Percentiles rank a stretch among this genome's conserved stretches.
Conservation (phyloP, 1,140 invertebrate species). For the Pissodes strobi region DNA sequence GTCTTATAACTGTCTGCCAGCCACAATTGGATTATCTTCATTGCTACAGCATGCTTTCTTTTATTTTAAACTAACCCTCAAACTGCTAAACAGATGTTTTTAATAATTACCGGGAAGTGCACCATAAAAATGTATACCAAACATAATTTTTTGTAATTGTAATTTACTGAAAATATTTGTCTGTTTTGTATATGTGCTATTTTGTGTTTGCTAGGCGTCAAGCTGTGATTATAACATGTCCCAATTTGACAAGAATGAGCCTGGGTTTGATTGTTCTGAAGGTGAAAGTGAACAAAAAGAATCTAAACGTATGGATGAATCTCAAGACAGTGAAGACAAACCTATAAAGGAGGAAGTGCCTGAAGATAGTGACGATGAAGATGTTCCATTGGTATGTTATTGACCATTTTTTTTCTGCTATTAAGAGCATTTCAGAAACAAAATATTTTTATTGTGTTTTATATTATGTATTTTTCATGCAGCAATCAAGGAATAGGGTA, state of each 20-base stretch:
- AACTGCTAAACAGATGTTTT: no score
- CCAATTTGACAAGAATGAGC: conserved; percentile 63
- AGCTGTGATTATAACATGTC: conserved; percentile 70
- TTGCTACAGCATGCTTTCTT: no score
- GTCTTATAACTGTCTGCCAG: no score
- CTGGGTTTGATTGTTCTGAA: conserved; percentile 51
- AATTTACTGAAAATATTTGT: no score
- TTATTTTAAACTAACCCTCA: no score
- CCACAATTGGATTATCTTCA: no score
- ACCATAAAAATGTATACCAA: no score
- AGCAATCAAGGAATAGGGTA: conserved; percentile 7
- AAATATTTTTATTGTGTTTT: neutral
- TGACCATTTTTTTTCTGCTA: no score
- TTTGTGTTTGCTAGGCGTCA: conserved; percentile 59
- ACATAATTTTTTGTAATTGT: no score
- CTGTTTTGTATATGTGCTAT: conserved; percentile 40
- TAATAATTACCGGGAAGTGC: no score
- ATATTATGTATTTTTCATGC: conserved; percentile 12
- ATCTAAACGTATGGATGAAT: conserved; percentile 51
- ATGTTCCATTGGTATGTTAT: conserved; percentile 79
- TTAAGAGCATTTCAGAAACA: no score
- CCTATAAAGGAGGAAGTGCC: conserved; percentile 57
- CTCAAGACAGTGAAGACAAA: conserved; percentile 50
- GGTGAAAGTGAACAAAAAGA: conserved; percentile 59
- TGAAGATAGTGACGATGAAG: conserved; percentile 65